Evolutionary conservation across 1,140 invertebrate genomes (phyloP), one percentile per base, ranked within the genome.

Genomic region (Fopius arisanus): DNA sequence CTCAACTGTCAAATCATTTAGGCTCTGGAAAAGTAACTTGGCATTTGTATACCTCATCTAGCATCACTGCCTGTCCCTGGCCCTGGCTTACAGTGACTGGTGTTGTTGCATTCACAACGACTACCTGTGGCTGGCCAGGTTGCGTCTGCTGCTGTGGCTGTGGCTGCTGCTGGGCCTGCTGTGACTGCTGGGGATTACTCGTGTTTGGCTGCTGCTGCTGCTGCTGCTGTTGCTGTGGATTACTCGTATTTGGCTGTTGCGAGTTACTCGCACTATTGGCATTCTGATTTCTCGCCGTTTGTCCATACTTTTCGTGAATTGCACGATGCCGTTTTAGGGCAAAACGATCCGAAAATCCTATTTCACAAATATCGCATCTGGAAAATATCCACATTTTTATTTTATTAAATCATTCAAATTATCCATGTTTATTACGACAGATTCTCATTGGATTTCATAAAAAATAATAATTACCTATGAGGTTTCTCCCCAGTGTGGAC

Each of bases 281-380:
- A 43, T 85, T 86, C 65, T 86, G 84, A 67, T 86, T 88, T 23
- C 87, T 77, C 12, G 87, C 85, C 0, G 89, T 90, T 31, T 89
- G 88, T 76, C 92, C 93, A 80, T 94, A 94, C 85, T 94, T 94
- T 78, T 94, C 92, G 79, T 95, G 94, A 70, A 94, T 94, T 69
- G 92, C 91, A 79, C 92, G 90, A 82, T 95, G 94, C 73, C 93
- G 88, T 78, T 94, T 94, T 40, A 95, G 83, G 1, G 93, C 93
- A 81, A 94, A 95, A 67, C 94, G 90, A 87, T 96, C 94, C 10
- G 94, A 94, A 81, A 96, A 95, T 43, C 94, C 94, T n/a, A 95
- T 94, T 43, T 93, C 93, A 80, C 95, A 96, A 77, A 96, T 95
- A 82, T 95, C 94, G 84, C 94, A 96, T 84, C 94, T 94, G 70